Conservation (phyloP, 2,113 vertebrate species). For the Misgurnus mizolepis region DNA sequence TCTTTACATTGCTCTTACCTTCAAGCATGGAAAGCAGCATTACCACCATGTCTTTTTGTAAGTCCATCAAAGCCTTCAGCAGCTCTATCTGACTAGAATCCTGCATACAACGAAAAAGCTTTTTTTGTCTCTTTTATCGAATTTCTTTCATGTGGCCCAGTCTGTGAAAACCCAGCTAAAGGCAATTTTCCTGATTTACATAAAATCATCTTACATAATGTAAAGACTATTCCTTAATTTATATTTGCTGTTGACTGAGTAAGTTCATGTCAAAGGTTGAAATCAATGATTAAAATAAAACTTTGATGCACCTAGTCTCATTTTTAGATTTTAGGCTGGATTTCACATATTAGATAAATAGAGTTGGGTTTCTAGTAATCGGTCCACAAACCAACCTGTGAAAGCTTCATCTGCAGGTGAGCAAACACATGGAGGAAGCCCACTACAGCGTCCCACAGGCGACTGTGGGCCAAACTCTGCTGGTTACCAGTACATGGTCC, state of each 20-base stretch:
- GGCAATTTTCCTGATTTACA: too few relatives aligned
- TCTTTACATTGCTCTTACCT: conserved; percentile 72
- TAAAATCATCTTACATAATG: too few relatives aligned
- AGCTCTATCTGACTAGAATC: conserved; percentile 93
- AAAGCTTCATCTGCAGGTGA: conserved; percentile 97
- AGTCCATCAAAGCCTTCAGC: conserved; percentile 92
- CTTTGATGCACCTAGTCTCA: too few relatives aligned
- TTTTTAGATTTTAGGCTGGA: too few relatives aligned
- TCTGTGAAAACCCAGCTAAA: too few relatives aligned
- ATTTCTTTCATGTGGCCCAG: too few relatives aligned
- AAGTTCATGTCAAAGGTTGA: too few relatives aligned
- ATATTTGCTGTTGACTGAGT: too few relatives aligned
- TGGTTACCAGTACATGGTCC: conserved; percentile 95
- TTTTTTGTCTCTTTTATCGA: neutral
- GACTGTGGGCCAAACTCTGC: conserved; percentile 92
- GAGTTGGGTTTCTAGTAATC: neutral
- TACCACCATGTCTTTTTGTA: conserved; percentile 97
- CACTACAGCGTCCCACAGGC: conserved; percentile 94
- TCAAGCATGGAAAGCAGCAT: conserved; percentile 96
- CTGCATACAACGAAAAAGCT: conserved; percentile 67
- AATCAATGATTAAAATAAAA: too few relatives aligned
- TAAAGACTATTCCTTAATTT: too few relatives aligned
- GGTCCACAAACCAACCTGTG: conserved; percentile 77
- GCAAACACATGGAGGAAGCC: conserved; percentile 97
- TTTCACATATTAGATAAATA: too few relatives aligned